Evolutionary conservation across 2,113 vertebrate genomes (phyloP).

Genomic region (Circaetus gallicus): DNA sequence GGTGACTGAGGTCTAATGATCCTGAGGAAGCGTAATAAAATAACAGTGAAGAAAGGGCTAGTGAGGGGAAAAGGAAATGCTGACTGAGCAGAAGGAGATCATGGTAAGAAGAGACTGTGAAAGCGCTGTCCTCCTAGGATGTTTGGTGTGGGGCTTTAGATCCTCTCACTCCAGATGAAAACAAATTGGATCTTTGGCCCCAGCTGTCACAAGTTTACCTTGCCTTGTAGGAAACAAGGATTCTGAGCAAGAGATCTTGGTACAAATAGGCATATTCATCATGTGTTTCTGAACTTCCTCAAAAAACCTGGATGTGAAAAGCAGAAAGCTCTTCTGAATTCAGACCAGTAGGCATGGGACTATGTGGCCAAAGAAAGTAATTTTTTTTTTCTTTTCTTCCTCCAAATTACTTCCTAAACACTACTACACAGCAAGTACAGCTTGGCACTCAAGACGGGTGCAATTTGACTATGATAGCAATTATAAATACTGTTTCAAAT

Average conservation of each 20-base stretch:
- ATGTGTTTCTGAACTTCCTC: not conserved
- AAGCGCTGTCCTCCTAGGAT: not conserved
- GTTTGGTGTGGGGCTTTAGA: not conserved
- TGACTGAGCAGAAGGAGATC: slow-evolving; percentile 22
- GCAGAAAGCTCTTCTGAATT: not conserved
- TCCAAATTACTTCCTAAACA: not conserved
- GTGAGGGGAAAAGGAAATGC: slow-evolving; percentile 46
- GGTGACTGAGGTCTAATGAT: not conserved
- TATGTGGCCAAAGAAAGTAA: not conserved
- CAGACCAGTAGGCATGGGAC: not conserved
- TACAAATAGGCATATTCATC: not conserved
- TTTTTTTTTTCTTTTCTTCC: not conserved
- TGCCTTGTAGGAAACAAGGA: not conserved
- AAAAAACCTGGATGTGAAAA: not conserved
- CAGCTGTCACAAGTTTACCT: not conserved
- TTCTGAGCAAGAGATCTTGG: not conserved
- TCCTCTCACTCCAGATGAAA: not conserved
- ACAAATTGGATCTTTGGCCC: not conserved
- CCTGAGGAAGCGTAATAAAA: not conserved
- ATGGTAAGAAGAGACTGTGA: not conserved
- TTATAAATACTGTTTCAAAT: not conserved
- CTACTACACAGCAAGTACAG: not conserved
- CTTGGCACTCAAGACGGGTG: not conserved
- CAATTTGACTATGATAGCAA: not conserved
- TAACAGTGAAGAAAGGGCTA: slow-evolving; percentile 6